These are phyloP conservation scores for Perognathus longimembris DNA, from an alignment of 2,113 vertebrate species.

Conservation along the genomic window DNA sequence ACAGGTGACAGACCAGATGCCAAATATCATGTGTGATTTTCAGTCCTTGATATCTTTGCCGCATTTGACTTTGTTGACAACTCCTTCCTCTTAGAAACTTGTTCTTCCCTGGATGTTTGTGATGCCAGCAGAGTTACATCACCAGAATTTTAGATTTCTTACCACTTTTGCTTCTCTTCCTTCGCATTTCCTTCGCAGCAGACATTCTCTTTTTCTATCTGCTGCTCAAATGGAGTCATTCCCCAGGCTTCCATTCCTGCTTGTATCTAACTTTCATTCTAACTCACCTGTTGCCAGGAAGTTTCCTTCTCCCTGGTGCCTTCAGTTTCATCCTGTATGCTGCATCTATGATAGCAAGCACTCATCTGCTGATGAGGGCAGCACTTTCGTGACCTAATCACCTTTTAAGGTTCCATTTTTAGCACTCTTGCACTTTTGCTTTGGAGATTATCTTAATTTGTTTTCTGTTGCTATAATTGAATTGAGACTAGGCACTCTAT, in stretches of 20 bases:
- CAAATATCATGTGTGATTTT: neutral
- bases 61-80: neutral
- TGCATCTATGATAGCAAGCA: neutral
- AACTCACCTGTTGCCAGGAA: neutral
- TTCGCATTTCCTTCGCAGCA: neutral
- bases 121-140: too few species aligned
- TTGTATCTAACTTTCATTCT: too few species aligned
- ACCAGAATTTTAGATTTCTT: neutral
- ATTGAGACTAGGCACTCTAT: neutral
- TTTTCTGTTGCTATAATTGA: neutral
- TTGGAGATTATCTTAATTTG: neutral
- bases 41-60: neutral
- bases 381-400: neutral
- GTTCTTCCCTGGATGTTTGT: neutral
- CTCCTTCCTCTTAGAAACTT: neutral
- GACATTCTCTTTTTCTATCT: neutral
- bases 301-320: neutral
- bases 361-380: neutral
- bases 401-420: too few species aligned
- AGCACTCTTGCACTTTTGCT: too few species aligned
- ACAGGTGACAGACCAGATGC: neutral
- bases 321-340: neutral
- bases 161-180: fast-evolving
- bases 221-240: neutral
- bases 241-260: neutral